Evolutionary conservation across 2,113 vertebrate genomes (phyloP).

Genomic region (Columba janthina): DNA sequence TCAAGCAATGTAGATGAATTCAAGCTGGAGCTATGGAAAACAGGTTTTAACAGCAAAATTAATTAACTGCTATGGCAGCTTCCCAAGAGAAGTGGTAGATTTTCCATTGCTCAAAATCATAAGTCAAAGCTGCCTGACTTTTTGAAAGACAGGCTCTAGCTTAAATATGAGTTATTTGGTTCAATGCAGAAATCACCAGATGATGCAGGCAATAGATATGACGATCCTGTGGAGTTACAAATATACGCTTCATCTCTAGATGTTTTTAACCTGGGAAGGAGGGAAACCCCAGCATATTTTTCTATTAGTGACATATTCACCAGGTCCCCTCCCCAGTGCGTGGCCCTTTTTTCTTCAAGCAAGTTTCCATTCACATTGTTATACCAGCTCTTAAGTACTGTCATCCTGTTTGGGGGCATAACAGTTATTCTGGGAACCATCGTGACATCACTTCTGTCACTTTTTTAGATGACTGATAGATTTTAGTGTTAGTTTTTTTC

Average conservation of each 20-base stretch:
- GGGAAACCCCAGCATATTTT: background rate
- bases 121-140: background rate
- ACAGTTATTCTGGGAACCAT: background rate
- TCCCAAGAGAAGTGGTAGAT: background rate
- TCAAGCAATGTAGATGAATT: background rate
- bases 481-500: background rate
- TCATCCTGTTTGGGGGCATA: background rate
- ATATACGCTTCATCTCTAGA: background rate
- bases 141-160: background rate
- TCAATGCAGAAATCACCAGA: background rate
- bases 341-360: background rate
- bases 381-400: background rate
- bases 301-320: background rate
- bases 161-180: background rate
- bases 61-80: constrained; percentile 10
- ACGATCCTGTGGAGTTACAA: background rate
- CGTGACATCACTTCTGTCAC: background rate
- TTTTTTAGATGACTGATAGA: background rate
- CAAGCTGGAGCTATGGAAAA: background rate
- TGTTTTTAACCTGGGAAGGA: background rate
- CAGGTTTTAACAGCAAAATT: constrained; percentile 29
- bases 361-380: background rate
- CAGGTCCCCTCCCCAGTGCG: background rate
- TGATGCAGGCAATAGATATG: background rate
- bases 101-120: background rate